phyloP scores from a whole-genome alignment of 2,113 vertebrate species.

The Oxyura jamaicensis region DNA sequence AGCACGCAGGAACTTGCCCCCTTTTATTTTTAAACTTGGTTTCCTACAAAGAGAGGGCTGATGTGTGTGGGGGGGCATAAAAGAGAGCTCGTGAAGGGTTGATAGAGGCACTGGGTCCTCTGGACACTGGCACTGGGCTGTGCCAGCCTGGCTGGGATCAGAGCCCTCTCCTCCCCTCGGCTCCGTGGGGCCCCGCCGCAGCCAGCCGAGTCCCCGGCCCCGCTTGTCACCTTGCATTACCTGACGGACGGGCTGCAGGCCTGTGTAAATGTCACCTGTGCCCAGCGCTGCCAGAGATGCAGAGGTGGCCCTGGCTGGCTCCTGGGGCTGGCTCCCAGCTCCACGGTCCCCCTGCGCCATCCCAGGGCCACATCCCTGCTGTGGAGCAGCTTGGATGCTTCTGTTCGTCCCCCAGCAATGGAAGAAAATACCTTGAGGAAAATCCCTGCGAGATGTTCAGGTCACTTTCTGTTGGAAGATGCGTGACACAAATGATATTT shows the following conservation, averaged over 20 bases:
- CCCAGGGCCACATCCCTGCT: background rate
- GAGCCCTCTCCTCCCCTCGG: background rate
- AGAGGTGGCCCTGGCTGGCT: background rate
- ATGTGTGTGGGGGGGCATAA: rapidly evolving
- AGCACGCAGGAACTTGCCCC: background rate
- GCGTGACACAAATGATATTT: background rate
- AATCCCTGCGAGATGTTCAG: background rate
- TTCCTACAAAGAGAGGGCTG: background rate
- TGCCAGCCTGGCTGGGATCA: background rate
- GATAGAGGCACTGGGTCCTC: background rate
- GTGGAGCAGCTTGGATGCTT: background rate
- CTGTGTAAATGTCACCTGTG: constrained; percentile 59
- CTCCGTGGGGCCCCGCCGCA: rapidly evolving
- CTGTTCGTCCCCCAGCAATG: background rate
- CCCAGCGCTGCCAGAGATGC: rapidly evolving
- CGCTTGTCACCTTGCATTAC: constrained; percentile 48
- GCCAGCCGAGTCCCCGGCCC: background rate
- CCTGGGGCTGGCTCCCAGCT: background rate
- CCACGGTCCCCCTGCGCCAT: background rate
- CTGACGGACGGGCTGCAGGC: background rate
- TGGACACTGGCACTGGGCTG: background rate
- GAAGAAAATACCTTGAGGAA: background rate
- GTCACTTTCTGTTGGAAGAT: background rate
- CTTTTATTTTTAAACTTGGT: background rate
- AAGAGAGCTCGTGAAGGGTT: background rate